Evolutionary conservation across 2,797 vertebrate genomes (phyloP), one percentile per base, ranked within the genome.

Genomic region (Scyliorhinus canicula): DNA sequence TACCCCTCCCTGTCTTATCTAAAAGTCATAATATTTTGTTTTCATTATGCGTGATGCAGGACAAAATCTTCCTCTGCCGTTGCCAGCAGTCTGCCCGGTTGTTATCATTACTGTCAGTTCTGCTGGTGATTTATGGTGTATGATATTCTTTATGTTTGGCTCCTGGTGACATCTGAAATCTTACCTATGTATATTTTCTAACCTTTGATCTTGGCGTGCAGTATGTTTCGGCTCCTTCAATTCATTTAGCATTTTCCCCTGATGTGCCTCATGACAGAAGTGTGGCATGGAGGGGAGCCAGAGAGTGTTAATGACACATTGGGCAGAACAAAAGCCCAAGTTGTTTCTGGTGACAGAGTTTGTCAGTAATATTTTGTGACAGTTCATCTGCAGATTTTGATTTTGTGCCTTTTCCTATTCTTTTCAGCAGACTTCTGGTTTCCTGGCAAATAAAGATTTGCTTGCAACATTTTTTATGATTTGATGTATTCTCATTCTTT

Each of bases 321-420:
- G 90, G 44, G 90, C 21, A 26, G 63, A 67, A 8, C 21, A 93
- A 67, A n/a, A 63, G 90, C n/a, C 60, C 40, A 93, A 55, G 91
- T 50, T 93, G 91, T 65, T 50, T 67, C 26, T 93, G 21, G n/a
- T 67, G 91, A 93, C 21, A 4, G 9, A 31, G 91, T 50, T 93
- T 93, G 63, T 93, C 57, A 50, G 40, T 93, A 93, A 93, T 93
- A 69, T 47, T 63, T 67, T 93, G 63, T 69, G 91, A 47, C 91
- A 93, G 91, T 65, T 93, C 91, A 69, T 93, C 91, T 93, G 63
- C 3, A 3, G 40, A 28, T 31, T 93, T 93, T 93, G 91, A 93
- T 93, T 50, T 69, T 93, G 63, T 93, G 91, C 91, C 91, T 93
- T 93, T 69, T 26, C 63, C 63, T 67, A 69, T 93, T 93, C 60